Conservation (phyloP, 2,113 vertebrate species). For the Zapus hudsonius region DNA sequence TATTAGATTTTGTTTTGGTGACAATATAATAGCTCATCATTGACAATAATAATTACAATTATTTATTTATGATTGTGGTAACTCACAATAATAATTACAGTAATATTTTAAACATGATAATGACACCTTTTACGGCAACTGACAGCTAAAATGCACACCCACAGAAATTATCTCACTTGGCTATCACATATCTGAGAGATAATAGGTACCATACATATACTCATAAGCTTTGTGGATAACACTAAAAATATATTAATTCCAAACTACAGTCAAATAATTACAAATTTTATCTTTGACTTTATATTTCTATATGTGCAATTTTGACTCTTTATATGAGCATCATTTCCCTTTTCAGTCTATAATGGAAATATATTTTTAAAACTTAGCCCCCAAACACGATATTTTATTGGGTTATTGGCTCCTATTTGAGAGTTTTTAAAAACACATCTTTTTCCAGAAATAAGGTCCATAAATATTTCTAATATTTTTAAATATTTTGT, state of each 20-base stretch:
- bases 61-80: slow-evolving; percentile 28
- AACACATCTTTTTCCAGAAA: neutral
- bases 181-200: slow-evolving; percentile 35
- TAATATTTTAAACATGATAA: slow-evolving; percentile 34
- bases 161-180: slow-evolving; percentile 57
- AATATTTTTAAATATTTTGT: neutral
- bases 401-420: neutral
- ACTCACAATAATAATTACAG: slow-evolving; percentile 66
- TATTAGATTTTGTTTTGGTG: slow-evolving; percentile 25
- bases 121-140: slow-evolving; percentile 15
- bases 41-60: slow-evolving; percentile 43
- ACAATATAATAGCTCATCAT: neutral
- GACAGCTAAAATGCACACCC: slow-evolving; percentile 40
- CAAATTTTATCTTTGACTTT: neutral
- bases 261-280: neutral
- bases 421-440: neutral
- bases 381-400: neutral
- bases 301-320: neutral
- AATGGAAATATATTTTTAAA: neutral
- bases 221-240: neutral
- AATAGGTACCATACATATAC: neutral
- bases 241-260: neutral
- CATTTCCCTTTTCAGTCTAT: neutral
- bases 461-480: neutral
- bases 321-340: neutral